phyloP scores from a whole-genome alignment of 1,140 invertebrate genomes.

The Drosophila punjabiensis region DNA sequence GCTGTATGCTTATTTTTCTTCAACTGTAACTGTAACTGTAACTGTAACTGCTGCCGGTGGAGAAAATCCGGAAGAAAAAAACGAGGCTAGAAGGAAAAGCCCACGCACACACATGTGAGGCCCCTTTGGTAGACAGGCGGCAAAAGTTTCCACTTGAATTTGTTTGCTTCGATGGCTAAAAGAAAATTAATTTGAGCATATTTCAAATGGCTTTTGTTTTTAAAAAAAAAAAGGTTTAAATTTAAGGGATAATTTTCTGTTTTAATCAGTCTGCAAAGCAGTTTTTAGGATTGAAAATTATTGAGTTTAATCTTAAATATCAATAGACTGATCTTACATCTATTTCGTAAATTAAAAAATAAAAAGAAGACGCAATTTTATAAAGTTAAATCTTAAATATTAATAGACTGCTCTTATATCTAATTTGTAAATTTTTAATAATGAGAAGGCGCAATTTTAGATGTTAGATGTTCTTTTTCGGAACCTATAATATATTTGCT shows the following conservation, averaged over 20 bases:
- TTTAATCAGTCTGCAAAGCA: not conserved
- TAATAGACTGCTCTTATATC: too few species aligned
- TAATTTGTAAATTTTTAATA: too few species aligned
- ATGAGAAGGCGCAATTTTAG: too few species aligned
- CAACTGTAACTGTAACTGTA: slow-evolving; percentile 40
- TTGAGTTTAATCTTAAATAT: not conserved
- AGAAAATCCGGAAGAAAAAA: slow-evolving; percentile 15
- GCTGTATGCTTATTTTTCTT: slow-evolving; percentile 76
- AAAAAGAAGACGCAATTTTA: too few species aligned
- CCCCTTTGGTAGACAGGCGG: slow-evolving; percentile 36
- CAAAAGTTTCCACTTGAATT: slow-evolving; percentile 46
- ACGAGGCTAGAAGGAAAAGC: not conserved
- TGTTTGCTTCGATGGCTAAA: slow-evolving; percentile 1
- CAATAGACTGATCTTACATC: not conserved
- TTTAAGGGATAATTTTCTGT: not conserved
- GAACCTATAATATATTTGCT: too few species aligned
- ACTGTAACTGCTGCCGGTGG: slow-evolving; percentile 26
- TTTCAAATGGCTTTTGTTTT: slow-evolving; percentile 20
- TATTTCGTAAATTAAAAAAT: too few species aligned
- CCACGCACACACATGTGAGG: slow-evolving; percentile 1
- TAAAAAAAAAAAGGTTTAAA: slow-evolving; percentile 9
- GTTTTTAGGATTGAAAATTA: not conserved
- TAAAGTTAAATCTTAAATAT: too few species aligned
- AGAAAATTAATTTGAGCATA: slow-evolving; percentile 13
- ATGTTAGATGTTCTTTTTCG: too few species aligned